Evolutionary conservation across 1,140 invertebrate species (phyloP).

Genomic region (Drosophila pseudoobscura): DNA sequence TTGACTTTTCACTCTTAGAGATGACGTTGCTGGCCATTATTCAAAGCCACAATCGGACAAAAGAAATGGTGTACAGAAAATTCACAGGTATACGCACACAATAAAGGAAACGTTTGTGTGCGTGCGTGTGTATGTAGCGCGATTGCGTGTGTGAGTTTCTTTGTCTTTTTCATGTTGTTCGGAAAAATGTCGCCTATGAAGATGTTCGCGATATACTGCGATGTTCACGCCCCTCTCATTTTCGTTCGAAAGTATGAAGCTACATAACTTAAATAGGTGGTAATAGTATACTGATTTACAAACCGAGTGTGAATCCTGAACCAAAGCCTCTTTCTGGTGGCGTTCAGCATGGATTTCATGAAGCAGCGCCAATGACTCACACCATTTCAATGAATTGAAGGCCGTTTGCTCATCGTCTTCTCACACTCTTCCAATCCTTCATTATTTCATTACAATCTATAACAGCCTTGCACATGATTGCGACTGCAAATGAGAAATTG

Average conservation of each 20-base stretch:
- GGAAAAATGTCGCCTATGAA: background rate
- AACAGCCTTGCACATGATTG: conserved; percentile 68
- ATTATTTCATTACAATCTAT: conserved; percentile 68
- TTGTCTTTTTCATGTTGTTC: conserved; percentile 18
- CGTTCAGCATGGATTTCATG: conserved; percentile 45
- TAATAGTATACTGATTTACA: conserved; percentile 68
- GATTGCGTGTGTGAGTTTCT: conserved; percentile 2
- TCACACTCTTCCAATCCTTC: conserved; percentile 70
- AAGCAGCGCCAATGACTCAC: conserved; percentile 64
- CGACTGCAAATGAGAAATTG: conserved; percentile 83
- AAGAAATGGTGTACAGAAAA: conserved; percentile 58
- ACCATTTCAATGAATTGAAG: conserved; percentile 53
- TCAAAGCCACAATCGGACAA: conserved; percentile 39
- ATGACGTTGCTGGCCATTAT: conserved; percentile 31
- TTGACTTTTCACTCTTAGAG: conserved; percentile 8
- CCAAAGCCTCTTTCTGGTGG: conserved; percentile 60
- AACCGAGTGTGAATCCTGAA: conserved; percentile 73
- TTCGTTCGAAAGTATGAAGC: background rate
- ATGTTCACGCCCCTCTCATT: background rate
- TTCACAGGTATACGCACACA: conserved; percentile 33
- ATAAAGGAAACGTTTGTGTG: conserved; percentile 8
- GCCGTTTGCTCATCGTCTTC: conserved; percentile 61
- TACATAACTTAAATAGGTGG: conserved; percentile 30
- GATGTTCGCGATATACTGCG: no score
- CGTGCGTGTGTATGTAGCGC: conserved; percentile 7